Evolutionary conservation across 2,797 vertebrate genomes (phyloP), one percentile per base, ranked within the genome.

Genomic region (Podarcis siculus): DNA sequence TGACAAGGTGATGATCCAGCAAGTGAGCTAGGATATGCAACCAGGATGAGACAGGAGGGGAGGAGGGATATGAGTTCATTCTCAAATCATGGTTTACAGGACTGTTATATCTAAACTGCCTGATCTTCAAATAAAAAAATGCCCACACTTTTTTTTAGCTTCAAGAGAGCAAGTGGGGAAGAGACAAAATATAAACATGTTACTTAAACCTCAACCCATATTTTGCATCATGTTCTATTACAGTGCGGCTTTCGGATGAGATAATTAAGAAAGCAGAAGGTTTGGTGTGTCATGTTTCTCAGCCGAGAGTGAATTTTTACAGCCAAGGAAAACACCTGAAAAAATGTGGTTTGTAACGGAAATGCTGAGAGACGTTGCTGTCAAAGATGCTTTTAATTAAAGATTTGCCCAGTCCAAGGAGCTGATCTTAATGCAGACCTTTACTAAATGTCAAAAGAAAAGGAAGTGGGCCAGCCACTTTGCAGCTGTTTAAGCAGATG

Each of bases 401-500:
- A 88, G 87, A 91, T 86, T 61, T 61, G 69, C 79, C 85, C 82
- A 71, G 87, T 91, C 81, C 37, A 92, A 86, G 90, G 69, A 21
- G 6, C 8, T 15, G 79, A 90, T 90, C 88, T 90, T 90, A 90
- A 89, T 30, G 19, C 30, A 94, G 89, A 90, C 83, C 87, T 91
- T 93, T 91, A 86, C 77, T 85, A 78, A 89, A 91, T 35, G 85
- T 87, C 90, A 90, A 49, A 88, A 77, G 80, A 88, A 79, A 95
- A 67, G 79, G 89, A 89, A 1, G 32, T 61, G 86, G 77, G 81
- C 90, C 86, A 92, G 58, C 12, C 92, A 64, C 80, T 91, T 91
- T 77, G 78, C 91, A 94, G 86, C 89, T 92, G 82, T 83, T 93
- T 87, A 71, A 82, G 86, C 88, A 92, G 85, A 89, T 85, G 90